Evolutionary conservation across 2,888 invertebrate species (phyloP).

Genomic region (Zygogramma bicolorata): DNA sequence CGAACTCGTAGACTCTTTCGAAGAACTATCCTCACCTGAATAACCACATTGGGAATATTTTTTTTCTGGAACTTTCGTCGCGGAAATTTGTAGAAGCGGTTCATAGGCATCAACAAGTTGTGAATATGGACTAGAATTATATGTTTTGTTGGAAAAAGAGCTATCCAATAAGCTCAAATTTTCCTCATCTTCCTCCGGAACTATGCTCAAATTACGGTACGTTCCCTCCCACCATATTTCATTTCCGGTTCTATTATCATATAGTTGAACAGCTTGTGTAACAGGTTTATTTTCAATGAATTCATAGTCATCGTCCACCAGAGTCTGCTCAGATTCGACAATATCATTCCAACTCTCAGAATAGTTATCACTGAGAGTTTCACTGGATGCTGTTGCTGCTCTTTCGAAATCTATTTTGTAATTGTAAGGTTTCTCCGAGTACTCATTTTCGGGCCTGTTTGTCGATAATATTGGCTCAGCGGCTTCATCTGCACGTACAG

Average conservation of each 20-base stretch:
- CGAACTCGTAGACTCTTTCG: constrained; percentile 44
- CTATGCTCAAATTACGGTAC: constrained; percentile 64
- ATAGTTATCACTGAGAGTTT: constrained; percentile 55
- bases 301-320: constrained; percentile 56
- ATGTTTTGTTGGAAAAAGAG: constrained; percentile 52
- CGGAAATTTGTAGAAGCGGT: constrained; percentile 2
- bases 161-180: constrained; percentile 58
- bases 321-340: constrained; percentile 48
- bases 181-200: constrained; percentile 67
- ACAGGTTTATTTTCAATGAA: constrained; percentile 55
- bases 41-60: constrained; percentile 23
- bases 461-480: constrained; percentile 51
- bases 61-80: constrained; percentile 28
- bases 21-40: constrained; percentile 41
- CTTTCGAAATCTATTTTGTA: constrained; percentile 50
- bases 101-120: constrained; percentile 26
- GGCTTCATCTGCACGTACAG: constrained; percentile 53
- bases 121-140: constrained; percentile 35
- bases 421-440: constrained; percentile 47
- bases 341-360: constrained; percentile 44
- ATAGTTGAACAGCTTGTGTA: constrained; percentile 48
- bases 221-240: constrained; percentile 66
- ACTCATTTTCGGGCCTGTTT: constrained; percentile 45
- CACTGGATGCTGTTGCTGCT: constrained; percentile 56
- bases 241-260: constrained; percentile 47